Conservation (phyloP, 1,140 invertebrate genomes). For the Coptotermes formosanus region DNA sequence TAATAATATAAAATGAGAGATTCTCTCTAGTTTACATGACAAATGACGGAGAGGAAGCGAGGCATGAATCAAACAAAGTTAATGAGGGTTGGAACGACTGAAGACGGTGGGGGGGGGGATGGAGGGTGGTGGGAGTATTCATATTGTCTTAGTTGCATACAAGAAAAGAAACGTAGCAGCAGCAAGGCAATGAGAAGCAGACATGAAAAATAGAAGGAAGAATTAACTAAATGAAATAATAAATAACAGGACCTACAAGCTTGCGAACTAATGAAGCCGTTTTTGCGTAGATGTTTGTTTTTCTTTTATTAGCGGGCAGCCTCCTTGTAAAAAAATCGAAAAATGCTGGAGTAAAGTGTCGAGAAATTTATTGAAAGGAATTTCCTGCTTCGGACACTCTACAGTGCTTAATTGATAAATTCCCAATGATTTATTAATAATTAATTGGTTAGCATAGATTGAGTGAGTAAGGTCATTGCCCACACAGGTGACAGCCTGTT, state of each 20-base stretch:
- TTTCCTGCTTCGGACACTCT: too few species aligned
- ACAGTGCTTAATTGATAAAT: too few species aligned
- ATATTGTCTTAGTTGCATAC: not conserved
- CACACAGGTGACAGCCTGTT: too few species aligned
- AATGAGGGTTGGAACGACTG: not conserved
- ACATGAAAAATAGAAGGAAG: not conserved
- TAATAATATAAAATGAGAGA: not conserved
- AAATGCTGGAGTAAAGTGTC: too few species aligned
- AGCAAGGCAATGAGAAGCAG: not conserved
- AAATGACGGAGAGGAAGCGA: not conserved
- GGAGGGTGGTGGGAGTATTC: not conserved
- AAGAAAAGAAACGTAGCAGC: not conserved
- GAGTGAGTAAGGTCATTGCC: too few species aligned
- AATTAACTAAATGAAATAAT: conserved; percentile 12
- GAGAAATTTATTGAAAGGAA: too few species aligned
- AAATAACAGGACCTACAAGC: not conserved
- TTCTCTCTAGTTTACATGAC: not conserved
- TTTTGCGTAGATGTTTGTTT: not conserved
- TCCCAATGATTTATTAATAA: too few species aligned
- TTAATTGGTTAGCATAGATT: too few species aligned
- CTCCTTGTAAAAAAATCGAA: not conserved
- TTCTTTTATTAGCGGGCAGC: not conserved
- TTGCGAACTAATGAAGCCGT: not conserved
- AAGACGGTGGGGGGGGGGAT: too few species aligned
- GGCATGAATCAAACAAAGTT: not conserved